A percentile compares a stretch with the other conserved stretches of the same genome.
phyloP scores from a whole-genome alignment of 2,113 vertebrate genomes.

The Morone chrysops region DNA sequence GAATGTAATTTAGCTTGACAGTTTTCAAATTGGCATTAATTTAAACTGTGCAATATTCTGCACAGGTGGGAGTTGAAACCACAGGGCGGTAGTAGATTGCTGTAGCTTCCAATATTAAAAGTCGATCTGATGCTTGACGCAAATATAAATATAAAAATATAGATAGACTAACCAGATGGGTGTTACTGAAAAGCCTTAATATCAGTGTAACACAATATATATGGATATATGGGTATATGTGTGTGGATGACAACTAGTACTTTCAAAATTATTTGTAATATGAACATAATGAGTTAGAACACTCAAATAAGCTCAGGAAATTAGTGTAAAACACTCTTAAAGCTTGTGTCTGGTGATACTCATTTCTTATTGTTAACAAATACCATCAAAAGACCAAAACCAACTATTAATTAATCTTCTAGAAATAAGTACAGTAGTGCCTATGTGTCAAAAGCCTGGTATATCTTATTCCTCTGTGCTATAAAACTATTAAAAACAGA shows the following conservation, averaged over 20 bases:
- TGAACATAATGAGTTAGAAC: not conserved
- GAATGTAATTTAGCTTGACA: not conserved
- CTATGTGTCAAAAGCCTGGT: not conserved
- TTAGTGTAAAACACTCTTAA: no score
- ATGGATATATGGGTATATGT: no score
- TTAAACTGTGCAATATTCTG: not conserved
- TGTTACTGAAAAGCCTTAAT: not conserved
- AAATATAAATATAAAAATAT: not conserved
- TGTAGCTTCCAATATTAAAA: constrained; percentile 6
- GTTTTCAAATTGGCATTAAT: constrained; percentile 21
- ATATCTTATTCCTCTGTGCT: no score
- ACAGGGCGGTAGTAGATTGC: not conserved
- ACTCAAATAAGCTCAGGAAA: not conserved
- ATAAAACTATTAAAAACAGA: no score
- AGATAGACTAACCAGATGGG: not conserved
- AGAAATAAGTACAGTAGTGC: not conserved
- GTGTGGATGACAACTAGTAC: not conserved
- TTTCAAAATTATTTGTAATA: not conserved
- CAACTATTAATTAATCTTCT: not conserved
- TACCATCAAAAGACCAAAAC: not conserved
- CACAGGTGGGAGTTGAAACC: constrained; percentile 17
- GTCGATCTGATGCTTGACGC: not conserved
- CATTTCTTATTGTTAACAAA: no score
- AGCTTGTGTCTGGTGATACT: no score
- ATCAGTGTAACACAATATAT: no score